phyloP scores from a whole-genome alignment of 2,797 vertebrate genomes.

The Todus mexicanus region DNA sequence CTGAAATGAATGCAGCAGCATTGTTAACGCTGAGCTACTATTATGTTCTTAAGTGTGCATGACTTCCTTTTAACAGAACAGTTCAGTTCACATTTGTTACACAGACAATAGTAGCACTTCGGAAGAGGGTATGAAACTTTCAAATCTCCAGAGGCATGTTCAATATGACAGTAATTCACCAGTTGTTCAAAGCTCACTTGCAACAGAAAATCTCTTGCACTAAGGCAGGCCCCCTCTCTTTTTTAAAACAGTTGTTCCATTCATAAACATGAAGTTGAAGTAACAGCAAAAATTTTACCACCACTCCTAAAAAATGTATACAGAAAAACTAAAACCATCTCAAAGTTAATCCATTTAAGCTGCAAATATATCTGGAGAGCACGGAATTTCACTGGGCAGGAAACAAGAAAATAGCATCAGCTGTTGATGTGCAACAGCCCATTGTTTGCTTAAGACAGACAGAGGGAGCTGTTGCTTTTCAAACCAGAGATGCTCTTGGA shows the following conservation, averaged over 20 bases:
- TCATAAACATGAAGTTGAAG: neutral
- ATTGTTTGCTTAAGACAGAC: neutral
- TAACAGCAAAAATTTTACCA: neutral
- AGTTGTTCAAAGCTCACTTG: constrained; percentile 1
- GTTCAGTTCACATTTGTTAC: constrained; percentile 6
- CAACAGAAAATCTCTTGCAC: neutral
- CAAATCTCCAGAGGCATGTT: neutral
- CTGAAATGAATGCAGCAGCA: neutral
- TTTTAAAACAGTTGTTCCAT: neutral
- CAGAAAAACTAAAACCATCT: neutral
- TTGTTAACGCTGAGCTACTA: neutral
- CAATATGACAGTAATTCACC: neutral
- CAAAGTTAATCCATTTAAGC: neutral
- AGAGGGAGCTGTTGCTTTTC: constrained; percentile 44
- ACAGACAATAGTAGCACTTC: constrained; percentile 20
- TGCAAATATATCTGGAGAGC: neutral
- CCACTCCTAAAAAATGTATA: neutral
- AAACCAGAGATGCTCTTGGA: neutral
- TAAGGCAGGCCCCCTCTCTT: neutral
- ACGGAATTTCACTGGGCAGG: neutral
- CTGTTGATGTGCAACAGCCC: neutral
- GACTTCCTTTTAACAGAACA: constrained; percentile 27
- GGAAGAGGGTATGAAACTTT: constrained; percentile 6
- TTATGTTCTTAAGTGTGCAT: neutral
- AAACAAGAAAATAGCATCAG: neutral